These are phyloP conservation scores for Periparus ater DNA, from an alignment of 2,797 vertebrate species.

Conservation along the genomic window DNA sequence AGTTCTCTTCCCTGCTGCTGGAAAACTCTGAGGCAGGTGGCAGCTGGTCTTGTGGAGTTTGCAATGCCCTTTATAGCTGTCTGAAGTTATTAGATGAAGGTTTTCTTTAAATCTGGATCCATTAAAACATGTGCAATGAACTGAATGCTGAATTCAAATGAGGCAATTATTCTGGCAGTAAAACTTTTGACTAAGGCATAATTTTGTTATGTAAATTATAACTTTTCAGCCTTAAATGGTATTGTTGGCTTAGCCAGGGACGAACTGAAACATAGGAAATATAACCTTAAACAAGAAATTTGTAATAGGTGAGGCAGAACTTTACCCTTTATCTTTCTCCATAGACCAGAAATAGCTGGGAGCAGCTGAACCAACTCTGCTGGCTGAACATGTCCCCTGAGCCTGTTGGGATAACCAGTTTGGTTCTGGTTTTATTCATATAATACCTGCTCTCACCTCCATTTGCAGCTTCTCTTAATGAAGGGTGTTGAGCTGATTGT, in stretches of 20 bases:
- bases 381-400: conserved; percentile 40
- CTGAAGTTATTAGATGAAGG: not conserved
- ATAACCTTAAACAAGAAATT: conserved; percentile 18
- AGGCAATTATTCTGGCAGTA: conserved; percentile 52
- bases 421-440: not conserved
- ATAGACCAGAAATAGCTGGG: conserved; percentile 38
- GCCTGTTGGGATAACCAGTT: conserved; percentile 37
- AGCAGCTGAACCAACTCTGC: conserved; percentile 55
- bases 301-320: conserved; percentile 24
- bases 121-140: conserved; percentile 5
- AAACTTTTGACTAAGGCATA: conserved; percentile 59
- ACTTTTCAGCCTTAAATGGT: conserved; percentile 57
- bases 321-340: conserved; percentile 54
- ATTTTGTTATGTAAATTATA: conserved; percentile 57
- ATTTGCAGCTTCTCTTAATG: not conserved
- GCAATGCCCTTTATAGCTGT: not conserved
- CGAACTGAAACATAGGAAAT: conserved; percentile 36
- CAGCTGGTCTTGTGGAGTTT: not conserved
- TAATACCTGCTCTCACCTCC: not conserved
- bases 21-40: not conserved
- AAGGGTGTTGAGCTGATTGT: not conserved
- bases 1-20: not conserved
- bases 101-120: conserved; percentile 12
- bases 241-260: not conserved
- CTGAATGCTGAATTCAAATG: conserved; percentile 47